Evolutionary conservation across 2,113 vertebrate species (phyloP).

Genomic region (Pseudopipra pipra): DNA sequence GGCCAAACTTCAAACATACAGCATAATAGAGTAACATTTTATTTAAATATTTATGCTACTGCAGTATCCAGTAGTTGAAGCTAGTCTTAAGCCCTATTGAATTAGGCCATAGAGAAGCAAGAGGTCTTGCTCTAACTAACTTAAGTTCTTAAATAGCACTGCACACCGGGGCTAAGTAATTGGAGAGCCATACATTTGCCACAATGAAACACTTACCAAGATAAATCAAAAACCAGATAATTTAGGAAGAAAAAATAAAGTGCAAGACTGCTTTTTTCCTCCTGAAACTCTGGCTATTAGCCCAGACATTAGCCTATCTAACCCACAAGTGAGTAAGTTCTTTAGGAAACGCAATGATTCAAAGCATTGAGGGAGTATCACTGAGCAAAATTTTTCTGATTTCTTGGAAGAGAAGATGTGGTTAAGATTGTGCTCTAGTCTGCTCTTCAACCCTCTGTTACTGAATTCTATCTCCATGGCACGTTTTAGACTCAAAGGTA

Average conservation of each 20-base stretch:
- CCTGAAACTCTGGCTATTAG: background rate
- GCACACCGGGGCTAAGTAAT: background rate
- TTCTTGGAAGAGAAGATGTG: background rate
- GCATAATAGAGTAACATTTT: background rate
- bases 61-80: background rate
- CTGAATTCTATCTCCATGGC: background rate
- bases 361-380: background rate
- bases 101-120: background rate
- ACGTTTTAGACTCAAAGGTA: background rate
- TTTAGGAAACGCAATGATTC: background rate
- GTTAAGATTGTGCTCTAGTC: background rate
- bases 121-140: background rate
- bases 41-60: background rate
- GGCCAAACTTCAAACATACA: background rate
- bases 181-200: background rate
- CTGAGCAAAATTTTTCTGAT: background rate
- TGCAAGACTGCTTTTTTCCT: background rate
- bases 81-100: background rate
- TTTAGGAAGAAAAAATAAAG: background rate
- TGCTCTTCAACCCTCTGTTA: background rate
- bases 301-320: background rate
- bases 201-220: background rate
- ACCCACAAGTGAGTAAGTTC: background rate
- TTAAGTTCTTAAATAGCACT: background rate
- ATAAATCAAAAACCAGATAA: slow-evolving; percentile 17